Percentiles rank a stretch among this genome's conserved stretches.
These are phyloP conservation scores for Chesias legatella DNA, from an alignment of 2,888 invertebrate species.

Conservation along the genomic window DNA sequence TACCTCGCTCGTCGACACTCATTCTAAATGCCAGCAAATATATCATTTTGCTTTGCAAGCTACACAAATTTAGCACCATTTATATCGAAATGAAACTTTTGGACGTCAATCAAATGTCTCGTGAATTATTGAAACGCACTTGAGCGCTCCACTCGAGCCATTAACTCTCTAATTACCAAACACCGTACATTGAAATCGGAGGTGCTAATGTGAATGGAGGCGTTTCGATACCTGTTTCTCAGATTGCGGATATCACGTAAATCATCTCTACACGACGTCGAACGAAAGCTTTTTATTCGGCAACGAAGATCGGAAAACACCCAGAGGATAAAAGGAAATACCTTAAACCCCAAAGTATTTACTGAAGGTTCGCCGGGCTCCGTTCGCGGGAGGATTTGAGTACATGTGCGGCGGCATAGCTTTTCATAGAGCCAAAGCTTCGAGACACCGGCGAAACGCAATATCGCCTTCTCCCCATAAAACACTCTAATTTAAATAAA, in stretches of 20 bases:
- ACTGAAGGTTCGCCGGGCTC: conserved; percentile 56
- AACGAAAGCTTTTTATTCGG: conserved; percentile 37
- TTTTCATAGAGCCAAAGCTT: conserved; percentile 63
- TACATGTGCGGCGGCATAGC: conserved; percentile 56
- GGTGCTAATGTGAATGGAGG: conserved; percentile 24
- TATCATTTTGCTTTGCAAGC: conserved; percentile 28
- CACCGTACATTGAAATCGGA: conserved; percentile 33
- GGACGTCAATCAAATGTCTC: conserved; percentile 60
- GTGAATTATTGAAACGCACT: conserved; percentile 53
- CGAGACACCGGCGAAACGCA: conserved; percentile 76
- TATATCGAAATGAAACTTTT: conserved; percentile 50
- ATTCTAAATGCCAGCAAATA: conserved; percentile 43
- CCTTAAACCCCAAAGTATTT: conserved; percentile 53
- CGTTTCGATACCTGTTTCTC: conserved; percentile 24
- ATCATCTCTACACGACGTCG: conserved; percentile 31
- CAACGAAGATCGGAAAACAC: conserved; percentile 42
- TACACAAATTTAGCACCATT: conserved; percentile 47
- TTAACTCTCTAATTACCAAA: conserved; percentile 45
- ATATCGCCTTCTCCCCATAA: conserved; percentile 79
- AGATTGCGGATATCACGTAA: conserved; percentile 29
- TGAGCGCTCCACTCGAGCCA: conserved; percentile 38
- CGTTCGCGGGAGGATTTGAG: conserved; percentile 50
- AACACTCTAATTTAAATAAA: conserved; percentile 81
- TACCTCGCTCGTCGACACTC: conserved; percentile 44
- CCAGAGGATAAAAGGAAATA: conserved; percentile 47